A percentile compares a stretch with the other conserved stretches of the same genome.
Conservation (phyloP, 2,113 vertebrate genomes). For the Coptodon bakossiorum region DNA sequence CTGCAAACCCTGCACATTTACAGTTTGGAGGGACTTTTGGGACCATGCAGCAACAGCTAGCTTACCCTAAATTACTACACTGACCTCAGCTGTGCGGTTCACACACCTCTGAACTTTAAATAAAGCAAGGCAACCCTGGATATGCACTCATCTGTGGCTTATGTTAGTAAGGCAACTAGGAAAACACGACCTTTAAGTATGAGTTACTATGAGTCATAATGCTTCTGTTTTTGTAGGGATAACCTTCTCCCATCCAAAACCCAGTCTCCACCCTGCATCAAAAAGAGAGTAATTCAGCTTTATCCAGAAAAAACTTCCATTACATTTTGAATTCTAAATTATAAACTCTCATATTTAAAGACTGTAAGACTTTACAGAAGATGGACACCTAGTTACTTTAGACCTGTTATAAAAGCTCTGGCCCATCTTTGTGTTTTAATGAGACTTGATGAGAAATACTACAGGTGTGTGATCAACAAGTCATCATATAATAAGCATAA, state of each 20-base stretch:
- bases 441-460: neutral
- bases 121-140: neutral
- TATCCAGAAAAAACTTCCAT: neutral
- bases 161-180: neutral
- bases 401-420: neutral
- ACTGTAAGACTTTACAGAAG: neutral
- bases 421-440: neutral
- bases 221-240: neutral
- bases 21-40: neutral
- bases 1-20: neutral
- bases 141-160: neutral
- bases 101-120: neutral
- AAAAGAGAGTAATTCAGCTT: neutral
- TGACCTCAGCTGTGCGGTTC: neutral
- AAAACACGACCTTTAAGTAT: neutral
- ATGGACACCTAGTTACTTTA: neutral
- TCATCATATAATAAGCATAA: neutral
- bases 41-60: neutral
- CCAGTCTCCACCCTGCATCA: neutral
- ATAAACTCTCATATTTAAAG: neutral
- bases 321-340: neutral
- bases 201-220: neutral
- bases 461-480: neutral
- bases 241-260: neutral
- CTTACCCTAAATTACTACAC: neutral